Base-by-base conservation (phyloP, 2,888 invertebrate genomes). In the Chironomus riparius region DNA sequence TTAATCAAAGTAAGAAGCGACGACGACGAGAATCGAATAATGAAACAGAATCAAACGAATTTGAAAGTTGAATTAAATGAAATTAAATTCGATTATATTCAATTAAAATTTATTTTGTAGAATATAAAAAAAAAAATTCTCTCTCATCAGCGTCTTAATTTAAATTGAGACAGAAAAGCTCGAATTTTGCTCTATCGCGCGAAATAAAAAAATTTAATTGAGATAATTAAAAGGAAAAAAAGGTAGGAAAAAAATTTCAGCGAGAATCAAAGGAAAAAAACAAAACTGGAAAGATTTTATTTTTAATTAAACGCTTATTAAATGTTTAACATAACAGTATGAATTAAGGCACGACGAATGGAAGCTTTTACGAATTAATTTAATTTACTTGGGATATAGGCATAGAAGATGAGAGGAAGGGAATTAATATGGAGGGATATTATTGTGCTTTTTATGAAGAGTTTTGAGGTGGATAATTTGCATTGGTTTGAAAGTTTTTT, bases 1-100 rank as follows among this genome's bases (percentile, higher is more conserved):
- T 87, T 47, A 90, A 91, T 78, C 87, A 90, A 79, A 89, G 91
- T 77, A 87, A 91, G 78, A 88, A 92, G 80, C 80, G 83, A 56
- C 38, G 65, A 75, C 65, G 65, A 65, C 24, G 65, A 65, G 65
- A 65, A 65, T 21, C 65, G 21, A 65, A 65, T 24, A 24, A 38
- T 47, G 28, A 68, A 68, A 18, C n/a, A 38, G n/a, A 28, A 68
- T 68, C 68, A 68, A 38, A 38, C 28, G 47, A 68, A 68, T 68
- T 65, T 65, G 21, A 56, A 2, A 56, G 56, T 56, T 56, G 56
- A 56, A 56, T 18, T 56, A 56, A 56, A 18, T 18, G 18, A 56
- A 65, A 65, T n/a, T 65, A 65, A 65, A 24, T 65, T 24, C 21
- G 22, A 24, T 24, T 65, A 24, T 21, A 18, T 65, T 65, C 65